These are phyloP conservation scores for Stramonita haemastoma DNA, from an alignment of 2,888 invertebrate species.

Conservation along the genomic window DNA sequence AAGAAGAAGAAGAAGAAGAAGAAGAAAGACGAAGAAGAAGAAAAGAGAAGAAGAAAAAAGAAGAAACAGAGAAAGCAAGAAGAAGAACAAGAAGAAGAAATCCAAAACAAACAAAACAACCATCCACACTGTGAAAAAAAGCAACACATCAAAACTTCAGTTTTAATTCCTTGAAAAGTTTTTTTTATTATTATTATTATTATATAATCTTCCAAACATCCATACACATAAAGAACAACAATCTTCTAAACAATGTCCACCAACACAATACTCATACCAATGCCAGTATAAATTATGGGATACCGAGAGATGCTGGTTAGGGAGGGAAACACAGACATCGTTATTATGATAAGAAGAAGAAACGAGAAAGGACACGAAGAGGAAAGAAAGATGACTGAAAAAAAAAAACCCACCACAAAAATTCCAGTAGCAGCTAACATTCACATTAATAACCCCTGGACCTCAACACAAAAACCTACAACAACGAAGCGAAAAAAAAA, in stretches of 20 bases:
- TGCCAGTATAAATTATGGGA: neutral
- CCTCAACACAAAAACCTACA: no score
- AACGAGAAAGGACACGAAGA: neutral
- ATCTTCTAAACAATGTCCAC: slow-evolving; percentile 5
- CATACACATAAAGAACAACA: slow-evolving; percentile 12
- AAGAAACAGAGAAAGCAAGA: no score
- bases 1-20: no score
- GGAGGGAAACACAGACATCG: neutral
- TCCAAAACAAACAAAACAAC: neutral
- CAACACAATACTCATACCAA: slow-evolving; percentile 16
- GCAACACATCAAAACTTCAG: neutral
- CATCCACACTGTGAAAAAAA: neutral
- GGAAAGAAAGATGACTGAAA: neutral
- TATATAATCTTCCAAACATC: slow-evolving; percentile 21
- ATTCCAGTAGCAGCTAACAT: neutral
- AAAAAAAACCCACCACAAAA: neutral
- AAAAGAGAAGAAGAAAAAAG: no score
- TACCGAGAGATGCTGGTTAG: neutral
- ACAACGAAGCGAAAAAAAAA: no score
- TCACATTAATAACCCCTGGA: no score
- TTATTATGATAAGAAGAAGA: neutral
- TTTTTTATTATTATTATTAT: neutral
- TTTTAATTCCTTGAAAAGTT: no score
- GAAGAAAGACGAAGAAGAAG: no score
- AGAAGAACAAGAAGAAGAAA: neutral